Conservation (phyloP, 2,797 vertebrate genomes). For the Decapterus maruadsi region DNA sequence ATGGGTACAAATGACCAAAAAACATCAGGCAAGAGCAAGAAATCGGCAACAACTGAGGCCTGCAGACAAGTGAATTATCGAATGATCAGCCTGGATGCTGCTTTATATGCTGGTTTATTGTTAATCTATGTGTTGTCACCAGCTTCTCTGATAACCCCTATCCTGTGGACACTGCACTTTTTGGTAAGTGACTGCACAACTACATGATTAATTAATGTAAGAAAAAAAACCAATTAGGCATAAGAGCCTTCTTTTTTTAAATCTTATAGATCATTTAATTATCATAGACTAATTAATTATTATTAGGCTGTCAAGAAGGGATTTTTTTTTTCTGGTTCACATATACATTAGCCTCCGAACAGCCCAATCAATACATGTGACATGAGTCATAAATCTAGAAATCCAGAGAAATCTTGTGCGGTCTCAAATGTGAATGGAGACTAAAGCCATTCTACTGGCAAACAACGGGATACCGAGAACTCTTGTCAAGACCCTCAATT, state of each 20-base stretch:
- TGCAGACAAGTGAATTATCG: background rate
- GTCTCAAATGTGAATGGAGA: slow-evolving; percentile 10
- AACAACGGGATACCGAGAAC: slow-evolving; percentile 19
- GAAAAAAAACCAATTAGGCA: slow-evolving; percentile 2
- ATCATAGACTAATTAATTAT: background rate
- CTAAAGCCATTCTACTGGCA: slow-evolving; percentile 15
- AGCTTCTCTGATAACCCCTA: background rate
- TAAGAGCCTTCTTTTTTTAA: background rate
- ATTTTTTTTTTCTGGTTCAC: background rate
- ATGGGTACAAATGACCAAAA: background rate
- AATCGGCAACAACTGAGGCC: background rate
- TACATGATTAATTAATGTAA: slow-evolving; percentile 10
- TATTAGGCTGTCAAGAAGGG: background rate
- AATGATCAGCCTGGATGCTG: background rate
- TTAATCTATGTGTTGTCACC: background rate
- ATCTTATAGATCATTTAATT: too few relatives aligned
- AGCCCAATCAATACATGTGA: background rate
- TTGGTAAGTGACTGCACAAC: background rate
- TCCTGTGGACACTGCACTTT: background rate
- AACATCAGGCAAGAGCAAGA: background rate
- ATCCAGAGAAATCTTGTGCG: slow-evolving; percentile 4
- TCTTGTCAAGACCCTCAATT: slow-evolving; percentile 10
- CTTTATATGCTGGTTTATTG: background rate
- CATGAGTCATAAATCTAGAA: slow-evolving; percentile 7
- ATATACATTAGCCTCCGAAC: background rate